Evolutionary conservation across 2,797 vertebrate species (phyloP).

Genomic region (Tenualosa ilisha): DNA sequence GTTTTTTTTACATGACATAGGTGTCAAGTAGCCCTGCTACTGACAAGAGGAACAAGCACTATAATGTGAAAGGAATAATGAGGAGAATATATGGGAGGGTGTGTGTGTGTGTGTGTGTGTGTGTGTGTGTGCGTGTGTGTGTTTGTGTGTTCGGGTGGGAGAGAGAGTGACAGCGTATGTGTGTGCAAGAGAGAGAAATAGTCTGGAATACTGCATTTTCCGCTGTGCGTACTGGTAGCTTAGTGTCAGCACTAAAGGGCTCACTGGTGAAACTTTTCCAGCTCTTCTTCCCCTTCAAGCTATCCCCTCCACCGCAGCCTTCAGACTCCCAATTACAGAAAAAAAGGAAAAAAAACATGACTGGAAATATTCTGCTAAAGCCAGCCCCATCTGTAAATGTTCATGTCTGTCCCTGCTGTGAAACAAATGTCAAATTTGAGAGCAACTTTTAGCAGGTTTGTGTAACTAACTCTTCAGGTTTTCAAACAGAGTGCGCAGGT

Average conservation of each 20-base stretch:
- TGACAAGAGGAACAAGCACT: background rate
- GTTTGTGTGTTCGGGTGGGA: background rate
- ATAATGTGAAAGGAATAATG: background rate
- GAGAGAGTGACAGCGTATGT: background rate
- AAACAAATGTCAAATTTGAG: constrained; percentile 1
- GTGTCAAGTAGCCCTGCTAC: background rate
- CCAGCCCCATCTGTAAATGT: constrained; percentile 14
- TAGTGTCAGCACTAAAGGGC: background rate
- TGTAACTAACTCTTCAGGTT: background rate
- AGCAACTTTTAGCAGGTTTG: background rate
- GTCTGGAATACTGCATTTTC: background rate
- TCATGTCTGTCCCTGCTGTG: background rate
- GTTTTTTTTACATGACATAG: background rate
- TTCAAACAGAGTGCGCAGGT: background rate
- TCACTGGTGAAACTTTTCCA: constrained; percentile 7
- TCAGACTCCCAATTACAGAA: background rate
- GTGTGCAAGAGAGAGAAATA: constrained; percentile 10
- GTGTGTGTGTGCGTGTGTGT: background rate
- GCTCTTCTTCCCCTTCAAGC: constrained; percentile 3
- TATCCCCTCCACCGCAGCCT: background rate
- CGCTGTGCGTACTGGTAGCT: background rate
- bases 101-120: background rate
- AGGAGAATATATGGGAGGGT: background rate
- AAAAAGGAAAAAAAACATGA: background rate
- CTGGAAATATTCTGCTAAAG: constrained; percentile 7